phyloP scores from a whole-genome alignment of 1,140 invertebrate genomes.

The Camponotus pennsylvanicus region DNA sequence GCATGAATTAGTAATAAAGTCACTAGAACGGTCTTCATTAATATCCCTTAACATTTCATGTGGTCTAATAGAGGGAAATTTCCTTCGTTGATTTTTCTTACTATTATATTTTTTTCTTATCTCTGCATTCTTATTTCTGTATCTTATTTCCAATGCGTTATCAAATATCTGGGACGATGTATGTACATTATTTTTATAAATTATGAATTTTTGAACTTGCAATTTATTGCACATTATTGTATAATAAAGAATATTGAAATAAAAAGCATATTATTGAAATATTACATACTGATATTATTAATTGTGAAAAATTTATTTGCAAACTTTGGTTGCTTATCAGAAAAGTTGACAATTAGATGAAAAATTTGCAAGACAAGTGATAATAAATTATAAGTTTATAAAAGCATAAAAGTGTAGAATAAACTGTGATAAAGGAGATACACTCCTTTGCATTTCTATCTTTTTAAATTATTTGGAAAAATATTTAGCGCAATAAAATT shows the following conservation, averaged over 20 bases:
- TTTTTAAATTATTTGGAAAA: neutral
- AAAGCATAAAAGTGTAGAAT: neutral
- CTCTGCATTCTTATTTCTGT: no score
- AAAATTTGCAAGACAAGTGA: conserved; percentile 1
- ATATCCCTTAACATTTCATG: conserved; percentile 46
- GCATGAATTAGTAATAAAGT: conserved; percentile 40
- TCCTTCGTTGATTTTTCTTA: neutral
- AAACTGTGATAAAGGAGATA: neutral
- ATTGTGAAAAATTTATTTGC: neutral
- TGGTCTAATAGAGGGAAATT: neutral
- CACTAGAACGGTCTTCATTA: neutral
- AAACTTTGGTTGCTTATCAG: neutral
- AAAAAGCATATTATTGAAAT: neutral
- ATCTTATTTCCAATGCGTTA: neutral
- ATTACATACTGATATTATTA: neutral
- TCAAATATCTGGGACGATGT: neutral
- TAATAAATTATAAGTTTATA: neutral
- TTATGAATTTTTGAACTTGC: conserved; percentile 17
- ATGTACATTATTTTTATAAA: conserved; percentile 17
- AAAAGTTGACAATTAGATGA: neutral
- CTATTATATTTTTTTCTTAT: neutral
- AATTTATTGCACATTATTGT: neutral
- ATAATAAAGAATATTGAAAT: neutral
- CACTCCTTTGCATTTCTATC: neutral
- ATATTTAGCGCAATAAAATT: neutral